These are phyloP conservation scores for Gadus chalcogrammus DNA, from an alignment of 2,113 vertebrate genomes.

Conservation along the genomic window DNA sequence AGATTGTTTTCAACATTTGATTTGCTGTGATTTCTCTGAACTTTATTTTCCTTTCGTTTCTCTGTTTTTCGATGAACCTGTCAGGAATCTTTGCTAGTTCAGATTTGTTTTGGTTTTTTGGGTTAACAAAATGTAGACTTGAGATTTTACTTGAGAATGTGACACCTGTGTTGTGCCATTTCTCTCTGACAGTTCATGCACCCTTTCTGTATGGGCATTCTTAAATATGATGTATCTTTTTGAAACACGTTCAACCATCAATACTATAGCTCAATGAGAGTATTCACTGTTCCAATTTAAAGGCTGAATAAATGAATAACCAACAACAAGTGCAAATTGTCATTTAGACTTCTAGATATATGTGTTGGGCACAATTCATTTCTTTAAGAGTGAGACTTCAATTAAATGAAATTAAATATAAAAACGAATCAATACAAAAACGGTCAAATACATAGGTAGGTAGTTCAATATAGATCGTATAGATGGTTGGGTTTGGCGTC, in stretches of 20 bases:
- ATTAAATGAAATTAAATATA: not conserved
- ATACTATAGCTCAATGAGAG: not conserved
- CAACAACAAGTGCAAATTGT: not conserved
- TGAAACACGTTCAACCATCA: constrained; percentile 7
- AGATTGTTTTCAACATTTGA: constrained; percentile 62
- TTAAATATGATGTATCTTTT: constrained; percentile 41
- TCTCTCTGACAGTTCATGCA: constrained; percentile 43
- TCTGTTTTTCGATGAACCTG: constrained; percentile 33
- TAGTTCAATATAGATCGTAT: constrained; percentile 35
- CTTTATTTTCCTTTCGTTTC: constrained; percentile 15
- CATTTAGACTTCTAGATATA: constrained; percentile 7
- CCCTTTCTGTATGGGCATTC: constrained; percentile 51
- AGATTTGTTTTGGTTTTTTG: constrained; percentile 53
- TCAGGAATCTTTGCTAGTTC: constrained; percentile 52
- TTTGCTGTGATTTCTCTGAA: constrained; percentile 74
- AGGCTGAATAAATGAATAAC: constrained; percentile 11
- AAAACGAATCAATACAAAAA: not conserved
- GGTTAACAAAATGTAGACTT: constrained; percentile 31
- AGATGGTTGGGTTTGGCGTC: not conserved
- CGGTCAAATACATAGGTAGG: constrained; percentile 21
- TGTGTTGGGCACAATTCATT: constrained; percentile 15
- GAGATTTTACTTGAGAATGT: constrained; percentile 55
- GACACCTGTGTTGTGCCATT: constrained; percentile 42
- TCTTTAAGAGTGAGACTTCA: constrained; percentile 22
- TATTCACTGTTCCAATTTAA: constrained; percentile 6